phyloP scores from a whole-genome alignment of 2,113 vertebrate species.

The Spilogale gracilis region DNA sequence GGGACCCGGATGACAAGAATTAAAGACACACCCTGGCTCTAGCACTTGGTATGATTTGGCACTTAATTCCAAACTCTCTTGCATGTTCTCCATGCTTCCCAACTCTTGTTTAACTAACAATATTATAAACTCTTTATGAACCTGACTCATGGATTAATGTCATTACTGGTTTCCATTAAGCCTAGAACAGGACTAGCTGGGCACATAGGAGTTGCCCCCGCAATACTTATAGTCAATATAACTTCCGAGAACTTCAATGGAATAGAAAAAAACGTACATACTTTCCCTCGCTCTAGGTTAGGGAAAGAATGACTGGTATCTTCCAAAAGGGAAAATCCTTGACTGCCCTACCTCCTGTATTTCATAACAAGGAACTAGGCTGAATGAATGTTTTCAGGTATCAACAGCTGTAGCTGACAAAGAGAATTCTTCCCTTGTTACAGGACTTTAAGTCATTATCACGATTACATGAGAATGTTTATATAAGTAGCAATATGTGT shows the following conservation, averaged over 20 bases:
- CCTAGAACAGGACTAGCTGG: slow-evolving; percentile 71
- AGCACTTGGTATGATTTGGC: slow-evolving; percentile 78
- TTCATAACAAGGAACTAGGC: slow-evolving; percentile 66
- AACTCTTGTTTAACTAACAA: slow-evolving; percentile 80
- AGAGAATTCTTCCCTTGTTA: slow-evolving; percentile 61
- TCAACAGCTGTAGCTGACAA: slow-evolving; percentile 67
- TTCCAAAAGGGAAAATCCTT: slow-evolving; percentile 66
- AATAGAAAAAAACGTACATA: slow-evolving; percentile 51
- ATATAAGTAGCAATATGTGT: slow-evolving; percentile 59
- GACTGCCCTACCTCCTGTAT: slow-evolving; percentile 63
- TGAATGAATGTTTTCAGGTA: slow-evolving; percentile 69
- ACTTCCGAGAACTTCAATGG: slow-evolving; percentile 65
- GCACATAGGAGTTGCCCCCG: slow-evolving; percentile 58
- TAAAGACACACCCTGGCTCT: slow-evolving; percentile 77
- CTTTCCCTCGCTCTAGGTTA: slow-evolving; percentile 62
- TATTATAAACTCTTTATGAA: slow-evolving; percentile 72
- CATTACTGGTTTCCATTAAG: slow-evolving; percentile 71
- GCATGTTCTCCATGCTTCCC: slow-evolving; percentile 69
- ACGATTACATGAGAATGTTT: slow-evolving; percentile 65
- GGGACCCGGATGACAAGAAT: slow-evolving; percentile 73
- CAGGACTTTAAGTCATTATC: slow-evolving; percentile 66
- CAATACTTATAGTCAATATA: slow-evolving; percentile 61
- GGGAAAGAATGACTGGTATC: slow-evolving; percentile 58
- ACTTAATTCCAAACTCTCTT: slow-evolving; percentile 81
- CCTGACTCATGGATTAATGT: slow-evolving; percentile 60